Evolutionary conservation across 2,797 vertebrate species (phyloP), one percentile per base, ranked within the genome.

Genomic region (Bovichtus variegatus): DNA sequence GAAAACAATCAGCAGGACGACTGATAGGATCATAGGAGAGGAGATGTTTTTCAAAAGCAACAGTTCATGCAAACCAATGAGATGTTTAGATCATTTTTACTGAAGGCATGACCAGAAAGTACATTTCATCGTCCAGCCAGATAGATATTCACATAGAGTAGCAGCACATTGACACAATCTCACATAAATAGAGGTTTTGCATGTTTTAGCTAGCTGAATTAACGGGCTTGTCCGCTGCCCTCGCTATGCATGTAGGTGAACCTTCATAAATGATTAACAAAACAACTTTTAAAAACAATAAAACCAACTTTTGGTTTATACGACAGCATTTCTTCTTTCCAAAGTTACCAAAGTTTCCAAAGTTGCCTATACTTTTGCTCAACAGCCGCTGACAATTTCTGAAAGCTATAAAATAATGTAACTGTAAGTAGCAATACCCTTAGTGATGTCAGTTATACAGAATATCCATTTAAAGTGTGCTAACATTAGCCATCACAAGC

Each of bases 81-180:
- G 40, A 57, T 73, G 66, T 64, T 50, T 19, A 18, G 13, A 55
- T 23, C 54, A 16, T 75, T 62, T 79, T 76, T n/a, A n/a, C 41
- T 57, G 29, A 81, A 29, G 65, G 46, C 40, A 43, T 15, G 27
- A 51, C 50, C 44, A 10, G 6, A 40, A 68, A 49, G 51, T 21
- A n/a, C 55, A 60, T 62, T 31, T 73, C 31, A 69, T 58, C 62
- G 38, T 66, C 65, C 46, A 55, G 18, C 16, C 27, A 68, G 43
- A 74, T 49, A 36, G n/a, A 71, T 43, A 27, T 60, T 38, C 18
- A 51, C 29, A 63, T 5, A 27, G 21, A 43, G 50, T 27, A 15
- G 19, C 49, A n/a, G 13, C 49, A 64, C 41, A 50, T 29, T 46
- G 21, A 47, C 21, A 71, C n/a, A n/a, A n/a, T n/a, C n/a, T n/a